Evolutionary conservation across 2,113 vertebrate species (phyloP), one percentile per base, ranked within the genome.

Genomic region (Rhinoderma darwinii): DNA sequence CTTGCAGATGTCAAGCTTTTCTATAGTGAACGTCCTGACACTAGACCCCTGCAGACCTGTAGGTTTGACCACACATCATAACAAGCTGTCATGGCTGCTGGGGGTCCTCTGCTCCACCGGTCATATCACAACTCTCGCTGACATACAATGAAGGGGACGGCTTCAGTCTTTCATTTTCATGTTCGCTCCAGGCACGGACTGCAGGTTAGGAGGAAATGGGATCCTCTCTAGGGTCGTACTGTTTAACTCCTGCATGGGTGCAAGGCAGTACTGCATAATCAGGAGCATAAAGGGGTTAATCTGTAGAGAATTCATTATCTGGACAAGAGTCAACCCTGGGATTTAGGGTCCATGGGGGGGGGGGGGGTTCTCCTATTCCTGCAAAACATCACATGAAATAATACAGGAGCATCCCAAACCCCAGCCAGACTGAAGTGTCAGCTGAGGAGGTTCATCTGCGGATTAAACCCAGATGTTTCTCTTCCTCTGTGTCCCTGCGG

Each of bases 391-490:
- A 70, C 35, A 41, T 84, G 47, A 74, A 61, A 75, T 75, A n/a
- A 54, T 37, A 56, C 68, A 74, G 68, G 25, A 59, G 70, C 83
- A 73, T 41, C 50, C 25, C 25, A 54, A 54, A 27, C 47, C 83
- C 59, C 30, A 9, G 7, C 27, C 50, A 75, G 14, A 25, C 50
- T 27, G 43, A 25, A 54, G 51, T 47, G 44, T 51, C 44, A 86
- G 30, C 51, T 37, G 20, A 78, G 32, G 35, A 39, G 75, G 30
- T 9, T 72, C 54, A 86, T 86, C 84, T 41, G 41, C 12, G 47
- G 59, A 79, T 86, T 39, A 72, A 12, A 78, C 9, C 76, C 75
- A 86, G 84, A 80, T 86, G 84, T 72, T 79, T 11, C 44, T 66
- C 27, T 63, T 86, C 74, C 30, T 9, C 35, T 54, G 6, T 32